A percentile compares a stretch with the other conserved stretches of the same genome.
Conservation (phyloP, 1,140 invertebrate species). For the Pseudomyrmex pallidus region DNA sequence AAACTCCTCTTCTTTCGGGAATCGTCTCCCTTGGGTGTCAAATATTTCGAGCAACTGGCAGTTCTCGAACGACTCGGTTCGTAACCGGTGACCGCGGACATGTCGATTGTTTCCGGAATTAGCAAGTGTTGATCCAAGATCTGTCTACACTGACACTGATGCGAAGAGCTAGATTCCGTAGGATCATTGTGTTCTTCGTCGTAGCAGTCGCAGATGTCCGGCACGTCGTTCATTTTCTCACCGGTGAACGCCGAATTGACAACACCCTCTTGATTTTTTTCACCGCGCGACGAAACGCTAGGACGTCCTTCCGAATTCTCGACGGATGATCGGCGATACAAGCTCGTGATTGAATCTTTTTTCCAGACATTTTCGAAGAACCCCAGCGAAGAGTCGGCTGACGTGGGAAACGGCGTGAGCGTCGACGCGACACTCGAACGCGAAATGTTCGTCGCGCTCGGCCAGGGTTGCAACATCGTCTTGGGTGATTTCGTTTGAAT, state of each 20-base stretch:
- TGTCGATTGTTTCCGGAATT: slow-evolving; percentile 35
- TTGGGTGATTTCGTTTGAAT: slow-evolving; percentile 66
- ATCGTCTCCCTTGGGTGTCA: slow-evolving; percentile 58
- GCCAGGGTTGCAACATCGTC: slow-evolving; percentile 78
- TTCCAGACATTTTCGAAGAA: slow-evolving; percentile 2
- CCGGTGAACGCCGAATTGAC: slow-evolving; percentile 67
- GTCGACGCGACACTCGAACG: neutral
- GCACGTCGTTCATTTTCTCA: neutral
- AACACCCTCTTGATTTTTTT: slow-evolving; percentile 58
- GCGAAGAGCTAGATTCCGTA: neutral
- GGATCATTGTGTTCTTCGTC: slow-evolving; percentile 42
- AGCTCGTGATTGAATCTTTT: slow-evolving; percentile 8
- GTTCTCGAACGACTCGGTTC: slow-evolving; percentile 30
- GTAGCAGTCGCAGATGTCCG: slow-evolving; percentile 2
- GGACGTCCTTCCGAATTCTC: neutral
- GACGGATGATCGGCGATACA: neutral
- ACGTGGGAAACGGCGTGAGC: neutral
- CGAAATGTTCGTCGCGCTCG: slow-evolving; percentile 79
- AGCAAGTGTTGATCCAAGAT: neutral
- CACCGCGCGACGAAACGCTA: slow-evolving; percentile 32
- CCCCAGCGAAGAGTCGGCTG: neutral
- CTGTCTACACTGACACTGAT: neutral
- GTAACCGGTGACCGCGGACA: neutral
- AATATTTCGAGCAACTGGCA: slow-evolving; percentile 67
- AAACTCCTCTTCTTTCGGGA: slow-evolving; percentile 72